Conservation (phyloP, 2,113 vertebrate genomes). For the Mohoua ochrocephala region DNA sequence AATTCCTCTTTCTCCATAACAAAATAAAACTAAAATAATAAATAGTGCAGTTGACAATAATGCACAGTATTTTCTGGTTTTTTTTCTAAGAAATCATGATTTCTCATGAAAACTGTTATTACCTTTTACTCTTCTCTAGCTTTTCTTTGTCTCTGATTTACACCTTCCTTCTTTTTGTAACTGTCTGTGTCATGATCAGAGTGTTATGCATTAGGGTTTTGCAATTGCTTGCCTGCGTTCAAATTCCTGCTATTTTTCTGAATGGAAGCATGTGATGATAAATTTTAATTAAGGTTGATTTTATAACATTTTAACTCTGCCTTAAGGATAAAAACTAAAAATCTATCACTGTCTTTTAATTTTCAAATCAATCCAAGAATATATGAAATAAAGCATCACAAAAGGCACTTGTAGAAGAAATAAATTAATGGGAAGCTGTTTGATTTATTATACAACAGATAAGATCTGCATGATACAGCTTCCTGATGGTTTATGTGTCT, state of each 20-base stretch:
- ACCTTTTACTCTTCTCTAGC: neutral
- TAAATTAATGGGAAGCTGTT: neutral
- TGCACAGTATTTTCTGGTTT: neutral
- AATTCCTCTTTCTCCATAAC: neutral
- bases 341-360: slow-evolving; percentile 52
- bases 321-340: slow-evolving; percentile 36
- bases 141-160: neutral
- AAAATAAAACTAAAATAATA: neutral
- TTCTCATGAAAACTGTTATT: neutral
- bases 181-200: neutral
- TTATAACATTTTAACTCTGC: slow-evolving; percentile 25
- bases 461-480: neutral
- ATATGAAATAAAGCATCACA: slow-evolving; percentile 28
- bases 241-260: neutral
- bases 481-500: neutral
- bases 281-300: slow-evolving; percentile 44
- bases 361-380: slow-evolving; percentile 26
- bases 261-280: neutral
- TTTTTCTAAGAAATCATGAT: neutral
- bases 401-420: neutral
- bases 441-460: slow-evolving; percentile 55
- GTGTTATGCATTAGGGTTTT: neutral
- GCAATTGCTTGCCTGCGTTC: neutral
- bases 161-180: neutral
- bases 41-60: neutral